Evolutionary conservation across 2,113 vertebrate genomes (phyloP), one percentile per base, ranked within the genome.

Genomic region (Macquaria australasica): DNA sequence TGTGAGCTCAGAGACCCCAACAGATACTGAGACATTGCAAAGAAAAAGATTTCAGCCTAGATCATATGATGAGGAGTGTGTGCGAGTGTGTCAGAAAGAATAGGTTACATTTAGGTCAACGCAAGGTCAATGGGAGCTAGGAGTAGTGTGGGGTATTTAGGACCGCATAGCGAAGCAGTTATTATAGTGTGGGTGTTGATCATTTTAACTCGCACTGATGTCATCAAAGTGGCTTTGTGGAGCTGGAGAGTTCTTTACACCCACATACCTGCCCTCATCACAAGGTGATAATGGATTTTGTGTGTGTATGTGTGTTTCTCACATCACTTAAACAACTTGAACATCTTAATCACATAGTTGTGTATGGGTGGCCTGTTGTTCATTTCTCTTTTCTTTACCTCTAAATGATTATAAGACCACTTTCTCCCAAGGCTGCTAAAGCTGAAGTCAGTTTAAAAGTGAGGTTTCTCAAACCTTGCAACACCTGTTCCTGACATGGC

Each of bases 101-200:
- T 4, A 75, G 81, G 60, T 73, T 82, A 83, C 45, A 88, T 81
- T 67, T 56, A 55, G 88, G 88, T 87, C 83, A 92, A 50, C 9
- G 31, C 14, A 21, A 23, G 70, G 78, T 81, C 75, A 83, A n/a
- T 59, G 12, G 73, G 45, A 82, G 81, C 55, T 71, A 82, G 83
- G 75, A 84, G 83, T 77, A 81, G 62, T 55, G 84, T 86, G 69
- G 45, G 50, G 73, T 58, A 88, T 89, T 89, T 83, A 34, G 64
- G 43, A 50, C 72, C 0, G 31, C 58, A 55, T 3, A 48, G 89
- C 25, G 56, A 88, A 82, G 81, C 69, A 51, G 73, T 84, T 87
- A 92, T 91, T 93, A 91, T 87, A 77, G 87, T 69, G 88, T 71
- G 66, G 79, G 84, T 84, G 92, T 81, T 86, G 89, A 89, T 88